Percentiles rank a stretch among this genome's conserved stretches.
Evolutionary conservation across 2,797 vertebrate species (phyloP).

Genomic region (Siniperca obscura): DNA sequence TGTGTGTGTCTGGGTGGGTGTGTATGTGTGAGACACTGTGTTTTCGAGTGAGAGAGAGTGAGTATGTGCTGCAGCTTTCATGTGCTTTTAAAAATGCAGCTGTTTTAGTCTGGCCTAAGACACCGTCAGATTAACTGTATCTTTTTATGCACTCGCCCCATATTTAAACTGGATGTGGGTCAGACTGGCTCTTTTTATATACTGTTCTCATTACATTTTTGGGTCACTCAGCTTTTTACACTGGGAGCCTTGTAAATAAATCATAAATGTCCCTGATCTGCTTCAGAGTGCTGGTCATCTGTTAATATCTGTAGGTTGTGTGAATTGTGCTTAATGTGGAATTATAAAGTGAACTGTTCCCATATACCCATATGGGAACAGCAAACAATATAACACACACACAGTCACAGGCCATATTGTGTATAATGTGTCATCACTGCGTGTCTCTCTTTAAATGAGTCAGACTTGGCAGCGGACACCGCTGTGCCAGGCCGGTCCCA

Average conservation of each 20-base stretch:
- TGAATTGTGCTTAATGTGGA: constrained; percentile 18
- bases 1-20: constrained; percentile 22
- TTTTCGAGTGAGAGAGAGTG: background rate
- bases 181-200: constrained; percentile 75
- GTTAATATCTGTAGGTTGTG: constrained; percentile 23
- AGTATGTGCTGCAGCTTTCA: constrained; percentile 8
- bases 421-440: constrained; percentile 26
- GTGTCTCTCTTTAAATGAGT: constrained; percentile 55
- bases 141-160: constrained; percentile 63
- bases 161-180: constrained; percentile 74
- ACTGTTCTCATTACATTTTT: constrained; percentile 77
- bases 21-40: background rate
- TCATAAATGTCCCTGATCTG: constrained; percentile 63
- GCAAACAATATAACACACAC: constrained; percentile 2
- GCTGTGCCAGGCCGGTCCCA: constrained; percentile 53
- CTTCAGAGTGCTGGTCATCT: constrained; percentile 51
- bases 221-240: constrained; percentile 75
- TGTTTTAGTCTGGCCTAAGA: constrained; percentile 42
- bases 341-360: background rate
- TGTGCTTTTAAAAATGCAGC: constrained; percentile 52
- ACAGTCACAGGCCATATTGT: constrained; percentile 4
- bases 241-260: constrained; percentile 69
- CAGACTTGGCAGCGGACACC: constrained; percentile 59
- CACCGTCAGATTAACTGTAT: constrained; percentile 49
- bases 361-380: constrained; percentile 3